These are phyloP conservation scores for Asobara japonica DNA, from an alignment of 1,140 invertebrate species.

Conservation along the genomic window DNA sequence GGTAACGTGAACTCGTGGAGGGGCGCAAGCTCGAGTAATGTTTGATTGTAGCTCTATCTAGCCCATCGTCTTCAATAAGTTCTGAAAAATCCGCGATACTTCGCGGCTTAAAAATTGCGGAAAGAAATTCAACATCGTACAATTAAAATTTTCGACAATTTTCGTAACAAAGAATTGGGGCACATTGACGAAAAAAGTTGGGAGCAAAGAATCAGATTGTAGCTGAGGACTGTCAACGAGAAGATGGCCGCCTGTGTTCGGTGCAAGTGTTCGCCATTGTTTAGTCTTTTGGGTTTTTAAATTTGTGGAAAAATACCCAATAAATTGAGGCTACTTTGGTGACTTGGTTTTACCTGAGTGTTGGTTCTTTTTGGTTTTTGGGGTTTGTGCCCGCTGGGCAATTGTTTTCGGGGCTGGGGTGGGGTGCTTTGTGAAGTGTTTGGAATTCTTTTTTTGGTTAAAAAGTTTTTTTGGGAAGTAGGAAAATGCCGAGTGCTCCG, in stretches of 20 bases:
- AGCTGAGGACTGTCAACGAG: conserved; percentile 5
- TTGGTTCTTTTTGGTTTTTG: conserved; percentile 34
- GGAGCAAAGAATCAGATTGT: neutral
- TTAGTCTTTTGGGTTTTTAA: conserved; percentile 57
- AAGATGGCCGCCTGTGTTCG: conserved; percentile 25
- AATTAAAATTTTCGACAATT: too few species aligned
- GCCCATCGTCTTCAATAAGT: too few species aligned
- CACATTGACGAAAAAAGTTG: too few species aligned
- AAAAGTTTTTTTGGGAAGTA: conserved; percentile 23
- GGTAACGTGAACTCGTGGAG: neutral
- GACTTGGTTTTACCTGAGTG: neutral
- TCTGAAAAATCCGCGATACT: too few species aligned
- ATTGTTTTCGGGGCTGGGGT: neutral
- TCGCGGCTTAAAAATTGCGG: neutral
- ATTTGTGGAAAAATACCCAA: conserved; percentile 1
- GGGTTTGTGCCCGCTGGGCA: neutral
- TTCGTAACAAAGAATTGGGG: too few species aligned
- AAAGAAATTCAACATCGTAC: too few species aligned
- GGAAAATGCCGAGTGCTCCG: conserved; percentile 88
- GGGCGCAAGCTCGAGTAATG: neutral
- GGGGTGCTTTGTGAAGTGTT: conserved; percentile 28
- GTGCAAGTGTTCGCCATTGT: conserved; percentile 51
- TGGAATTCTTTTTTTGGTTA: conserved; percentile 36
- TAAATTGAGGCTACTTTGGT: neutral
- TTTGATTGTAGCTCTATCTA: neutral